Conservation (phyloP, 2,797 vertebrate species). For the Austrolebias charrua region DNA sequence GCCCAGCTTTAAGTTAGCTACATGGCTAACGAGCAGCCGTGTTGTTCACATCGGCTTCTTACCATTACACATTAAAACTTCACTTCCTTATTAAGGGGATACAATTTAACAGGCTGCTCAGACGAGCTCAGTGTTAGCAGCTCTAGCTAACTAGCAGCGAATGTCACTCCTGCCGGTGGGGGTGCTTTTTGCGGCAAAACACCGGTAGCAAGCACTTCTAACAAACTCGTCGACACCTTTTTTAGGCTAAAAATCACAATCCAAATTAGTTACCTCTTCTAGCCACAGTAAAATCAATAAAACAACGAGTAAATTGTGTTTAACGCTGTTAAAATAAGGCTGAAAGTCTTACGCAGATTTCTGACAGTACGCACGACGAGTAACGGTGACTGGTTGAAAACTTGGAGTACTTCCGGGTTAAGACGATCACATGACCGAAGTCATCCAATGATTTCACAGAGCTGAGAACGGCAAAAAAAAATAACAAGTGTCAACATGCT, state of each 20-base stretch:
- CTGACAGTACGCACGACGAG: constrained; percentile 73
- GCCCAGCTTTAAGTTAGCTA: constrained; percentile 48
- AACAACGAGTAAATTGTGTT: neutral
- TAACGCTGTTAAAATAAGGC: constrained; percentile 10
- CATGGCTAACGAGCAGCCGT: constrained; percentile 39
- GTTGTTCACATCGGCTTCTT: neutral
- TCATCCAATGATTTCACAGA: constrained; percentile 27
- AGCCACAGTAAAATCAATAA: no score
- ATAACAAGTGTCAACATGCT: neutral
- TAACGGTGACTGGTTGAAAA: constrained; percentile 65
- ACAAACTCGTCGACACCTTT: constrained; percentile 36
- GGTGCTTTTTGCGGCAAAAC: constrained; percentile 9
- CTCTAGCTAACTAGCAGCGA: constrained; percentile 50
- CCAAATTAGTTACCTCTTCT: neutral
- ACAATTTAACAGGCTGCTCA: constrained; percentile 8
- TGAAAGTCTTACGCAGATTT: constrained; percentile 58
- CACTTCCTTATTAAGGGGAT: neutral
- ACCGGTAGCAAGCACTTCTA: constrained; percentile 60
- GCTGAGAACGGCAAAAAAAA: neutral
- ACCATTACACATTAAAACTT: neutral
- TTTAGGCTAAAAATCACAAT: neutral
- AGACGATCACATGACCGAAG: constrained; percentile 42
- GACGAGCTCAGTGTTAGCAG: constrained; percentile 46
- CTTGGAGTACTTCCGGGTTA: constrained; percentile 75
- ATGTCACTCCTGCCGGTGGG: constrained; percentile 20